A percentile compares a stretch with the other conserved stretches of the same genome.
Conservation (phyloP, 2,888 invertebrate species). For the Polymixis lichenea region DNA sequence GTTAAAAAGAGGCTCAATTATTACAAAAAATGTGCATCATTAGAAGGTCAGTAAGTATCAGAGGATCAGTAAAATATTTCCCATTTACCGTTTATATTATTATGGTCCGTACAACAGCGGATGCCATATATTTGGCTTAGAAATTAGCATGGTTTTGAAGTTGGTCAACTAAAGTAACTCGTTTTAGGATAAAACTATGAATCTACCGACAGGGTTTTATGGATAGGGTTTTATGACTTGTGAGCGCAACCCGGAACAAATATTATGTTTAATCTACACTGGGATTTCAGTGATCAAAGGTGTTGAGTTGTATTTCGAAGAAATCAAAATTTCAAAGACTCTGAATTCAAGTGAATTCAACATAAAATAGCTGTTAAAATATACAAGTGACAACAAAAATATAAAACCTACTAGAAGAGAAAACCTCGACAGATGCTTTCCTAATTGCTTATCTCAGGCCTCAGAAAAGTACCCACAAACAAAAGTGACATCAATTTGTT, state of each 20-base stretch:
- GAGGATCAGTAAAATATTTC: background rate
- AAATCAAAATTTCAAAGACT: background rate
- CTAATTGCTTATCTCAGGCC: background rate
- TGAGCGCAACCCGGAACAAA: background rate
- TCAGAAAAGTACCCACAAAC: background rate
- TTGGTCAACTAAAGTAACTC: conserved; percentile 5
- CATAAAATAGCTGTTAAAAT: background rate
- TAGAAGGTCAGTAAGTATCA: background rate
- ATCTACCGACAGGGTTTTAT: background rate
- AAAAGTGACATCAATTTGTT: background rate
- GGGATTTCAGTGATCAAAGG: background rate
- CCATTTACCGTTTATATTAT: background rate
- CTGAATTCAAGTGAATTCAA: no score
- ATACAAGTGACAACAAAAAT: background rate
- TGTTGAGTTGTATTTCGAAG: no score
- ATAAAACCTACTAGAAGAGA: background rate
- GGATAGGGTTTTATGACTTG: background rate
- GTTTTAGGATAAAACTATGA: background rate
- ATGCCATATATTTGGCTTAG: conserved; percentile 26
- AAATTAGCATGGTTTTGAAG: conserved; percentile 37
- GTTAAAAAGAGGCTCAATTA: background rate
- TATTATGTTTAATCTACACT: background rate
- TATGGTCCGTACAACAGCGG: conserved; percentile 20
- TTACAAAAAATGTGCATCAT: background rate
- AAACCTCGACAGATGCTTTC: background rate